Percentiles rank a stretch among this genome's conserved stretches.
Evolutionary conservation across 2,888 invertebrate genomes (phyloP).

Genomic region (Apodemia arnacis): DNA sequence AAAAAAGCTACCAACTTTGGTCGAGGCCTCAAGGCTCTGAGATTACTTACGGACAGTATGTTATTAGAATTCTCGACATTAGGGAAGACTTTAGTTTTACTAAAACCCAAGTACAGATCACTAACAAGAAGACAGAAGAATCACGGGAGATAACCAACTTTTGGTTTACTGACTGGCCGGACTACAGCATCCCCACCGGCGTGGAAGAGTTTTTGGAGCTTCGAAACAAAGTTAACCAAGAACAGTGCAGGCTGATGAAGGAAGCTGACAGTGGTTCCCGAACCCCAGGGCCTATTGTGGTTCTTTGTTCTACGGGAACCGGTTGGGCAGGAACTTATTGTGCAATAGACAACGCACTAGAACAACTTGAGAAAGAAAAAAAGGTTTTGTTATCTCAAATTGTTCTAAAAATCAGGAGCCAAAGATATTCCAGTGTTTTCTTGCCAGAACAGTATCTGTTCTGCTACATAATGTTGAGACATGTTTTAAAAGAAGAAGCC

Average conservation of each 20-base stretch:
- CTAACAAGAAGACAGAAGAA: slow-evolving; percentile 14
- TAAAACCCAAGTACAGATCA: slow-evolving; percentile 27
- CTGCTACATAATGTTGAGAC: slow-evolving; percentile 29
- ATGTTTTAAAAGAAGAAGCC: slow-evolving; percentile 16
- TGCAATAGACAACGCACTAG: slow-evolving; percentile 27
- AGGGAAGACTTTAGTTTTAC: slow-evolving; percentile 31
- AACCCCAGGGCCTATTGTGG: slow-evolving; percentile 32
- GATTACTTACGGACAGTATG: too few relatives aligned
- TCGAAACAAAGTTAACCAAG: not conserved
- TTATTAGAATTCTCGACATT: slow-evolving; percentile 16
- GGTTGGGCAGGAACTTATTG: slow-evolving; percentile 32
- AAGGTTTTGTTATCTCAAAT: slow-evolving; percentile 27
- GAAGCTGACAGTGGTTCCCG: slow-evolving; percentile 19
- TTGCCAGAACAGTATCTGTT: slow-evolving; percentile 25
- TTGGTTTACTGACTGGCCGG: slow-evolving; percentile 33
- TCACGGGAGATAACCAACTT: slow-evolving; percentile 23
- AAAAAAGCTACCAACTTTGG: too few relatives aligned
- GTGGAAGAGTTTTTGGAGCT: slow-evolving; percentile 31
- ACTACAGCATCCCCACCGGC: slow-evolving; percentile 29
- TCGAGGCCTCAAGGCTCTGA: too few relatives aligned
- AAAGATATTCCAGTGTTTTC: slow-evolving; percentile 31
- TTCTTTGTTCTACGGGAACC: slow-evolving; percentile 26
- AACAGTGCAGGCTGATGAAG: not conserved
- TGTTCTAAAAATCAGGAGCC: slow-evolving; percentile 33
- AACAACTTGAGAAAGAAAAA: slow-evolving; percentile 32